phyloP scores from a whole-genome alignment of 2,797 vertebrate genomes.

The Valencia hispanica region DNA sequence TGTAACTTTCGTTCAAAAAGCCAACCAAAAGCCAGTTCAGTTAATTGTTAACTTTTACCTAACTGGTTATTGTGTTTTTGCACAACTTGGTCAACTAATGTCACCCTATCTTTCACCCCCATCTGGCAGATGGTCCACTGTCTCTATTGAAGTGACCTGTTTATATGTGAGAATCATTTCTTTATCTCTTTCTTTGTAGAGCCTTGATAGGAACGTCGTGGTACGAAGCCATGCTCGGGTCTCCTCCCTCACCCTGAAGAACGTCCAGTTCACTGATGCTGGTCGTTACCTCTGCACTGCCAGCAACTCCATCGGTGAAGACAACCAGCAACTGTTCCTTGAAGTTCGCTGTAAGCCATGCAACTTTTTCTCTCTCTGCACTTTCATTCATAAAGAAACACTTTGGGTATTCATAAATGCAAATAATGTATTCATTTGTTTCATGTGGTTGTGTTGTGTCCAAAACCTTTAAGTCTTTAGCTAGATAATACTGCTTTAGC shows the following conservation, averaged over 20 bases:
- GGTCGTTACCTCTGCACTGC: conserved; percentile 94
- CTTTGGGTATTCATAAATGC: background rate
- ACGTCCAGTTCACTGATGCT: conserved; percentile 93
- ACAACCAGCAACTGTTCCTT: conserved; percentile 89
- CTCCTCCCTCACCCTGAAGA: conserved; percentile 94
- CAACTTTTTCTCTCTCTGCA: background rate
- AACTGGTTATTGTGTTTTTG: background rate
- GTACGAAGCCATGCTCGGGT: conserved; percentile 92
- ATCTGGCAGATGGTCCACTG: background rate
- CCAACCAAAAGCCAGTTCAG: background rate
- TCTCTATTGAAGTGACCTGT: background rate
- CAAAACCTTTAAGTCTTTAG: background rate
- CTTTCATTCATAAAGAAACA: background rate
- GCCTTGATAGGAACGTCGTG: conserved; percentile 89
- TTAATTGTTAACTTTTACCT: background rate
- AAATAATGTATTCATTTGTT: background rate
- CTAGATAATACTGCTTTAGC: background rate
- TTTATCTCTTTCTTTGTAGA: conserved; percentile 75
- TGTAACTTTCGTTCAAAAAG: too few species aligned
- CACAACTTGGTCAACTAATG: background rate
- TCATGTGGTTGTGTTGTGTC: background rate
- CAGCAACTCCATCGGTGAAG: conserved; percentile 96
- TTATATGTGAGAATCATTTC: conserved; percentile 12
- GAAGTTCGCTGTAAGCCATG: conserved; percentile 94
- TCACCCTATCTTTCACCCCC: background rate